A percentile compares a stretch with the other conserved stretches of the same genome.
Evolutionary conservation across 2,888 invertebrate genomes (phyloP).

Genomic region (Mamestra brassicae): DNA sequence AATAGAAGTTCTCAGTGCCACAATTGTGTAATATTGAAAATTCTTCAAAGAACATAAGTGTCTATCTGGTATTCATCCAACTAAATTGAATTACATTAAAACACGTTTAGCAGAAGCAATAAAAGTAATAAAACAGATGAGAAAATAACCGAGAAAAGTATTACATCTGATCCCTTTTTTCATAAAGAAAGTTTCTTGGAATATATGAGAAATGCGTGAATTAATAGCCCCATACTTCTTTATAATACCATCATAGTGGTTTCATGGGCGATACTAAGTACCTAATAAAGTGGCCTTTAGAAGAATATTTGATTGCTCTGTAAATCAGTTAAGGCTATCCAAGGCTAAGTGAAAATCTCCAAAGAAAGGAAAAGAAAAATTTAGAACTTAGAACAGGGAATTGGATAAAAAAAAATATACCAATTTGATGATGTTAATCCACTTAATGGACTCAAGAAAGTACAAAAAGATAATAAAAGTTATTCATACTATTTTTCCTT

Average conservation of each 20-base stretch:
- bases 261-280: conserved; percentile 23
- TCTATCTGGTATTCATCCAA: conserved; percentile 23
- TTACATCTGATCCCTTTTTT: conserved; percentile 1
- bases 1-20: neutral
- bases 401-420: conserved; percentile 1
- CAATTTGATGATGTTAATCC: conserved; percentile 11
- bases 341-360: conserved; percentile 11
- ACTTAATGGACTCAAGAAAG: conserved; percentile 5
- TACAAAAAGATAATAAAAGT: conserved; percentile 3
- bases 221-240: conserved; percentile 32
- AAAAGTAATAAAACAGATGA: conserved; percentile 29
- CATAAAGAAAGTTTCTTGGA: neutral
- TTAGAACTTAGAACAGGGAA: neutral
- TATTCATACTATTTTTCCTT: conserved; percentile 1
- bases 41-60: conserved; percentile 10
- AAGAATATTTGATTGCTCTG: conserved; percentile 34
- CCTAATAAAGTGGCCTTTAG: conserved; percentile 47
- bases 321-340: conserved; percentile 26
- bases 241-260: conserved; percentile 17
- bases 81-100: conserved; percentile 30
- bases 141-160: conserved; percentile 1
- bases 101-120: neutral
- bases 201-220: conserved; percentile 4
- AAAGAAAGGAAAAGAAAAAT: neutral
- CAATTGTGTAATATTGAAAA: conserved; percentile 24